phyloP scores from a whole-genome alignment of 1,140 invertebrate genomes.

The Whitmania pigra region DNA sequence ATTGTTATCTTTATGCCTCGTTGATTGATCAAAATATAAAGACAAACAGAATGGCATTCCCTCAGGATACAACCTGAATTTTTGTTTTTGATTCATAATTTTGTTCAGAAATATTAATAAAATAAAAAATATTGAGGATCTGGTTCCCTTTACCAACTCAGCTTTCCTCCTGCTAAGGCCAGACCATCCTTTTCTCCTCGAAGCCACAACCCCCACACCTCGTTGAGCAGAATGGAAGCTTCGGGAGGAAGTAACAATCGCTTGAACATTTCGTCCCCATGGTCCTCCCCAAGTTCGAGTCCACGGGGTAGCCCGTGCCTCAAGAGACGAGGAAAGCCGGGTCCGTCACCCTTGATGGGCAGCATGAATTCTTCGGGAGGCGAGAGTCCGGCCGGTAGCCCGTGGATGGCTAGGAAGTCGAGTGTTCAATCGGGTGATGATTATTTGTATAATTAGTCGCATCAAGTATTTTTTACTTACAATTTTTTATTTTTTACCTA shows the following conservation, averaged over 20 bases:
- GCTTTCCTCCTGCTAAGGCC: slow-evolving; percentile 24
- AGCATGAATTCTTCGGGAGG: slow-evolving; percentile 21
- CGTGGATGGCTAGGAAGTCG: slow-evolving; percentile 42
- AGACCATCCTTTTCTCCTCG: slow-evolving; percentile 29
- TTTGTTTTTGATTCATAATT: too few species aligned
- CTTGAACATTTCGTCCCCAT: slow-evolving; percentile 19
- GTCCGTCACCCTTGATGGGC: slow-evolving; percentile 34
- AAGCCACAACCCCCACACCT: slow-evolving; percentile 26
- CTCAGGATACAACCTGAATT: too few species aligned
- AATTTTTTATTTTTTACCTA: too few species aligned
- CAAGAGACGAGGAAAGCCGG: slow-evolving; percentile 28
- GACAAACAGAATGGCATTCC: too few species aligned
- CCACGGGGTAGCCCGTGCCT: slow-evolving; percentile 34
- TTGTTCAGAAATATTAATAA: too few species aligned
- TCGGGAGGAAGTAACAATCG: too few species aligned
- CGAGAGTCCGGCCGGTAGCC: slow-evolving; percentile 31
- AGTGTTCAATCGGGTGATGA: too few species aligned
- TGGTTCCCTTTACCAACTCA: slow-evolving; percentile 18
- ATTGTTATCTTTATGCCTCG: too few species aligned
- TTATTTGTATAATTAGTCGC: too few species aligned
- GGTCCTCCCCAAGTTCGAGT: slow-evolving; percentile 33
- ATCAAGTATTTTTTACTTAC: too few species aligned
- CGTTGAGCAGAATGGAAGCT: background rate
- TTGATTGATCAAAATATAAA: too few species aligned
- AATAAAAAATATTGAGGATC: slow-evolving; percentile 25